phyloP scores from a whole-genome alignment of 2,113 vertebrate species.

The Oenanthe oenanthe region DNA sequence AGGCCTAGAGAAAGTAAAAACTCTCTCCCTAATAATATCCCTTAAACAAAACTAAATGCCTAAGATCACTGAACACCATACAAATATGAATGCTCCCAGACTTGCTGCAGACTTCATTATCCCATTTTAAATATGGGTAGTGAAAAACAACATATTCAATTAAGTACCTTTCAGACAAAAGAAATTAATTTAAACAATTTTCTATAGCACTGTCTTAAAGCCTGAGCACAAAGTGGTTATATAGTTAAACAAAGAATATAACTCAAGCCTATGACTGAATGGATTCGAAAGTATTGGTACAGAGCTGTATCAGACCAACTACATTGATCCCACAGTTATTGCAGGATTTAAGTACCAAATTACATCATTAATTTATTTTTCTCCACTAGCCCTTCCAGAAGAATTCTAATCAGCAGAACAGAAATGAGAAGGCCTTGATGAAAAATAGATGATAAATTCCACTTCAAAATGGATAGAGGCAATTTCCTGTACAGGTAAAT shows the following conservation, averaged over 20 bases:
- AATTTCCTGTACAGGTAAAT: slow-evolving; percentile 20
- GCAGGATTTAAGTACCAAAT: background rate
- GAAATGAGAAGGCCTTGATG: slow-evolving; percentile 8
- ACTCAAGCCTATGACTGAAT: background rate
- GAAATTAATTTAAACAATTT: background rate
- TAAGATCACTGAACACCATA: background rate
- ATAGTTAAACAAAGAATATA: background rate
- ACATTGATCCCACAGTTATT: background rate
- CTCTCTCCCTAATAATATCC: background rate
- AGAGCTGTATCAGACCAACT: background rate
- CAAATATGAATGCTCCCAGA: background rate
- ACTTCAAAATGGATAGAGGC: slow-evolving; percentile 17
- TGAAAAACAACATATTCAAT: background rate
- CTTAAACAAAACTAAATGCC: background rate
- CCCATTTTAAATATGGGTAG: background rate
- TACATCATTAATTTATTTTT: background rate
- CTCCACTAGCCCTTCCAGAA: background rate
- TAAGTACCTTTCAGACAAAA: background rate
- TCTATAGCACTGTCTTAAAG: background rate
- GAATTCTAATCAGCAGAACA: slow-evolving; percentile 4
- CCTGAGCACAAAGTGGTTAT: background rate
- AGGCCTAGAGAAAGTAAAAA: background rate
- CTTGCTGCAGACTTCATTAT: background rate
- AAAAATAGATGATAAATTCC: slow-evolving; percentile 36
- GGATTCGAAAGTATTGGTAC: background rate